A percentile compares a stretch with the other conserved stretches of the same genome.
Evolutionary conservation across 2,888 invertebrate genomes (phyloP).

Genomic region (Philereme vetulata): DNA sequence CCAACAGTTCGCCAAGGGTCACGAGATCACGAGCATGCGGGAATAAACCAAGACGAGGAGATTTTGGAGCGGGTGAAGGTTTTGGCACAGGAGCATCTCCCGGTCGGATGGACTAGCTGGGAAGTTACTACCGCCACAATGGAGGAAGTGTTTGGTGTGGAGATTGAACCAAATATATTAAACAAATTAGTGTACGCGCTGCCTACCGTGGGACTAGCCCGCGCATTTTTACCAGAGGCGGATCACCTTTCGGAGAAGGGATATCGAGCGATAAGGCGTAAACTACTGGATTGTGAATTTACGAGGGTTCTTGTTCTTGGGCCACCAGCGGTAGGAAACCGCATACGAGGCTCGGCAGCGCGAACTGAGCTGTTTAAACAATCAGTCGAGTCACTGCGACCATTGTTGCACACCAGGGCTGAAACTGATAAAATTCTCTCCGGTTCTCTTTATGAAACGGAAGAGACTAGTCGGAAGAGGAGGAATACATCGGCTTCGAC

Average conservation of each 20-base stretch:
- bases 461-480: no score
- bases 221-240: constrained; percentile 25
- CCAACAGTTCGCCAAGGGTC: no score
- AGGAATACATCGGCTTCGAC: no score
- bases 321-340: constrained; percentile 26
- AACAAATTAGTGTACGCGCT: constrained; percentile 29
- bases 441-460: not conserved
- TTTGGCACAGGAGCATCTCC: no score
- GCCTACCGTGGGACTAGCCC: constrained; percentile 25
- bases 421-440: constrained; percentile 26
- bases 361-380: constrained; percentile 27
- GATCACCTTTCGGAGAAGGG: constrained; percentile 26
- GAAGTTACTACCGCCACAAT: constrained; percentile 14
- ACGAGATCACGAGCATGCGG: no score
- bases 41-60: no score
- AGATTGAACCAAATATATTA: constrained; percentile 17
- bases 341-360: constrained; percentile 27
- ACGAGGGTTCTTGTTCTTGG: constrained; percentile 26
- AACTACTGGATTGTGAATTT: constrained; percentile 1
- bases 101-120: constrained; percentile 24
- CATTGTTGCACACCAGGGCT: constrained; percentile 18
- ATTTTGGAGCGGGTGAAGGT: no score
- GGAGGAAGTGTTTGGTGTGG: constrained; percentile 23
- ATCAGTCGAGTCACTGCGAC: constrained; percentile 10
- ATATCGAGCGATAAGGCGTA: no score